Percentiles rank a stretch among this genome's conserved stretches.
Conservation (phyloP, 1,140 invertebrate genomes). For the Eubasilissa regina region DNA sequence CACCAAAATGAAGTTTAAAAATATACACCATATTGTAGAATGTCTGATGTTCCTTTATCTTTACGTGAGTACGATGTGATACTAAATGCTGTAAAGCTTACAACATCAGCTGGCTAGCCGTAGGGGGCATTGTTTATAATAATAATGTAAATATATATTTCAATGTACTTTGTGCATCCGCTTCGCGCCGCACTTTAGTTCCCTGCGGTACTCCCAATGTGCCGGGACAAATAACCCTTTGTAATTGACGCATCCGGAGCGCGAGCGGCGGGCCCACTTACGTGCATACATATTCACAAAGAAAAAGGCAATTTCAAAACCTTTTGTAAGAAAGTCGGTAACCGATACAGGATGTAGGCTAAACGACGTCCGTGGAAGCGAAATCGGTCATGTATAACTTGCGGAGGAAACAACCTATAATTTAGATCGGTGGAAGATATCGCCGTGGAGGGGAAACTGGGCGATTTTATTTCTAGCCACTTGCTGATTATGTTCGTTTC, state of each 20-base stretch:
- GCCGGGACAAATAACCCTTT: neutral
- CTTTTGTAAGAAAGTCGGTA: constrained; percentile 14
- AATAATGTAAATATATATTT: no score
- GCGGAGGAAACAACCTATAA: neutral
- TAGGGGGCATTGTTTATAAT: no score
- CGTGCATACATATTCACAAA: neutral
- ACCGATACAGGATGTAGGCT: constrained; percentile 11
- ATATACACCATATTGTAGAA: no score
- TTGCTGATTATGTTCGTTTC: neutral
- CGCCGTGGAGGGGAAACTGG: constrained; percentile 1
- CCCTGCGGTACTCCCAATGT: constrained; percentile 7
- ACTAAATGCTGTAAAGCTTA: no score
- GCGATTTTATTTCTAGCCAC: constrained; percentile 2
- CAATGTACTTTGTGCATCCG: no score
- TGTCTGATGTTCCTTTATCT: no score
- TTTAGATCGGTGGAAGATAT: constrained; percentile 4
- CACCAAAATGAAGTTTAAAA: no score
- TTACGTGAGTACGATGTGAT: no score
- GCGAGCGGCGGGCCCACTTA: neutral
- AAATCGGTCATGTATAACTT: constrained; percentile 25
- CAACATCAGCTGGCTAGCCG: no score
- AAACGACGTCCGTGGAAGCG: constrained; percentile 13
- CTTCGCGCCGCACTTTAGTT: neutral
- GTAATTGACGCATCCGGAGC: constrained; percentile 5
- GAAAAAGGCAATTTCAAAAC: neutral